Conservation (phyloP, 2,113 vertebrate genomes). For the Centropus bengalensis region DNA sequence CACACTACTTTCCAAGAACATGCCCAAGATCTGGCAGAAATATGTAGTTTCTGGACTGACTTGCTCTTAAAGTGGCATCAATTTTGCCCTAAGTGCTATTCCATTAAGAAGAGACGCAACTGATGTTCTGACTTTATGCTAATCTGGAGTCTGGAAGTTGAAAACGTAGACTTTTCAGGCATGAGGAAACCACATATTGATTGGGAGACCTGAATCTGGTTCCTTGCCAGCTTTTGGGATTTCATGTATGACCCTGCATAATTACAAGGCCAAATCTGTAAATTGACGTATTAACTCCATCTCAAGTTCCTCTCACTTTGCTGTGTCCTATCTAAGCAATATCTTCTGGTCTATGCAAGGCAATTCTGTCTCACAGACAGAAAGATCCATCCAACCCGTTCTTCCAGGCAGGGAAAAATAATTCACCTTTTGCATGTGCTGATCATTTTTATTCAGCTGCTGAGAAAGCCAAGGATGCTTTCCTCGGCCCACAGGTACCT, state of each 20-base stretch:
- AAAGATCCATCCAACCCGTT: neutral
- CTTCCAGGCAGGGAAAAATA: neutral
- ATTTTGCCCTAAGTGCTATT: slow-evolving; percentile 55
- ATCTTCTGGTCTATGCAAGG: neutral
- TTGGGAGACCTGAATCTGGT: neutral
- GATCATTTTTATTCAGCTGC: neutral
- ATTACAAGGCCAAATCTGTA: neutral
- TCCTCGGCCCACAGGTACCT: neutral
- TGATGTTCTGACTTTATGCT: slow-evolving; percentile 16
- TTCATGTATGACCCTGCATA: slow-evolving; percentile 9
- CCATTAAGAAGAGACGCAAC: slow-evolving; percentile 53
- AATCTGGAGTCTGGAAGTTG: slow-evolving; percentile 3
- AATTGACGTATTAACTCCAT: neutral
- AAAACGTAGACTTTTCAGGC: slow-evolving; percentile 14
- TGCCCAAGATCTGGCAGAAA: slow-evolving; percentile 3
- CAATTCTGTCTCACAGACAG: neutral
- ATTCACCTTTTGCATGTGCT: neutral
- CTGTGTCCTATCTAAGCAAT: neutral
- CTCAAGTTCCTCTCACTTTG: neutral
- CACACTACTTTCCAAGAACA: neutral
- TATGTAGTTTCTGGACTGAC: neutral
- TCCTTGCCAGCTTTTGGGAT: neutral
- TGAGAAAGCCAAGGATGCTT: neutral
- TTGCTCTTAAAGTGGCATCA: slow-evolving; percentile 31
- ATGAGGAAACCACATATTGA: slow-evolving; percentile 6